Percentiles rank a stretch among this genome's conserved stretches.
These are phyloP conservation scores for Theonella swinhoei DNA, from an alignment of 37 sponge, comb jelly and placozoan species.

Conservation along the genomic window DNA sequence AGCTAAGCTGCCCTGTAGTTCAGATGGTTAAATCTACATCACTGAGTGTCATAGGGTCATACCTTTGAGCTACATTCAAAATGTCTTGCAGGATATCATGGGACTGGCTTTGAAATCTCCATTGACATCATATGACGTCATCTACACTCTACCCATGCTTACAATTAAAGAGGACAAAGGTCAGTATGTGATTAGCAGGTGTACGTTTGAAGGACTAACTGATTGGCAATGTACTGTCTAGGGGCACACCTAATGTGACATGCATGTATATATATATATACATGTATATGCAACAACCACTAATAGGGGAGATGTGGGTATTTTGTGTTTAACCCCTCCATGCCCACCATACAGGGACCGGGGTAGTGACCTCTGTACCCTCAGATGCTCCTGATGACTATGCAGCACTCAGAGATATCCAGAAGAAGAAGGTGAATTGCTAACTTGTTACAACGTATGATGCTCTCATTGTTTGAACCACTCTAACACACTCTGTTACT, in stretches of 20 bases:
- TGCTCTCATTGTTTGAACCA: neutral
- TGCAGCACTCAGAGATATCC: conserved; percentile 95
- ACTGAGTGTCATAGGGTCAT: no score
- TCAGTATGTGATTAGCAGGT: conserved; percentile 16
- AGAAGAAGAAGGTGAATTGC: conserved; percentile 84
- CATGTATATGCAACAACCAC: no score
- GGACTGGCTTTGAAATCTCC: conserved; percentile 96
- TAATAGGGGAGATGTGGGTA: no score
- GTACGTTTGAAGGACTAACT: neutral
- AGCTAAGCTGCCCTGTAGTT: no score
- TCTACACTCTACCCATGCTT: conserved; percentile 98
- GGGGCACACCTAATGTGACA: no score
- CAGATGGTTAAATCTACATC: no score
- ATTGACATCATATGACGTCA: conserved; percentile 80
- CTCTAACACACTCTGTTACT: neutral
- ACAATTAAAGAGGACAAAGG: conserved; percentile 97
- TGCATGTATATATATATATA: no score
- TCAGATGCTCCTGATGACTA: conserved; percentile 98
- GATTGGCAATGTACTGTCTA: no score
- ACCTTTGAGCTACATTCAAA: no score
- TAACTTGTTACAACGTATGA: no score
- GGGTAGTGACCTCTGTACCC: conserved; percentile 99
- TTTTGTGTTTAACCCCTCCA: neutral
- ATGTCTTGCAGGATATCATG: conserved; percentile 88
- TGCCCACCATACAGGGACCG: conserved; percentile 77